phyloP scores from a whole-genome alignment of 30 jellyfish, hydroid and myxozoan species.

The Turritopsis dohrnii region DNA sequence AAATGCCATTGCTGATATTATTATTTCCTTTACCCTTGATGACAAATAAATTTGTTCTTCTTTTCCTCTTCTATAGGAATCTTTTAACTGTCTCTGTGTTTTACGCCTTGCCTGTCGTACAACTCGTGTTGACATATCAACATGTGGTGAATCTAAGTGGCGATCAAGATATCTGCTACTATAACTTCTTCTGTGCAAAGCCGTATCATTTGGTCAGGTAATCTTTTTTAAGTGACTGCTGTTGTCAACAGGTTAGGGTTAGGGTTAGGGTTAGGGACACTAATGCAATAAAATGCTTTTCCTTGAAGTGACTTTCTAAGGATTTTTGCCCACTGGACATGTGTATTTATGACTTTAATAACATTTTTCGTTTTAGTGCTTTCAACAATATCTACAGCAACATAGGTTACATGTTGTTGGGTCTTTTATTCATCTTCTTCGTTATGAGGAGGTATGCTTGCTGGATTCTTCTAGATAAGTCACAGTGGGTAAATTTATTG shows the following conservation, averaged over 20 bases:
- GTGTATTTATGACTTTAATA: no score
- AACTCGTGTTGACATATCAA: slow-evolving; percentile 84
- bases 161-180: slow-evolving; percentile 92
- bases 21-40: not conserved
- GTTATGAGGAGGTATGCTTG: slow-evolving; percentile 71
- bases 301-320: no score
- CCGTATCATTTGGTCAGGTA: slow-evolving; percentile 91
- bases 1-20: no score
- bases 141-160: slow-evolving; percentile 91
- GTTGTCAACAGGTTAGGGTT: no score
- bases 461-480: no score
- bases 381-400: slow-evolving; percentile 90
- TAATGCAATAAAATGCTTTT: no score
- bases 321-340: no score
- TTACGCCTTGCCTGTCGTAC: slow-evolving; percentile 88
- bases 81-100: slow-evolving; percentile 78
- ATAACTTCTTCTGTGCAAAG: slow-evolving; percentile 86
- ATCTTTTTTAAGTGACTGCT: not conserved
- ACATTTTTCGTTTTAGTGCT: slow-evolving; percentile 80
- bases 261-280: no score
- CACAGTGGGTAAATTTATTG: no score
- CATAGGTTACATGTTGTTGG: slow-evolving; percentile 85
- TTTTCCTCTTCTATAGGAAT: slow-evolving; percentile 56
- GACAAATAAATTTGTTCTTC: not conserved
- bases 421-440: slow-evolving; percentile 64